Conservation (phyloP, 2,888 invertebrate genomes). For the Prosapia bicincta region DNA sequence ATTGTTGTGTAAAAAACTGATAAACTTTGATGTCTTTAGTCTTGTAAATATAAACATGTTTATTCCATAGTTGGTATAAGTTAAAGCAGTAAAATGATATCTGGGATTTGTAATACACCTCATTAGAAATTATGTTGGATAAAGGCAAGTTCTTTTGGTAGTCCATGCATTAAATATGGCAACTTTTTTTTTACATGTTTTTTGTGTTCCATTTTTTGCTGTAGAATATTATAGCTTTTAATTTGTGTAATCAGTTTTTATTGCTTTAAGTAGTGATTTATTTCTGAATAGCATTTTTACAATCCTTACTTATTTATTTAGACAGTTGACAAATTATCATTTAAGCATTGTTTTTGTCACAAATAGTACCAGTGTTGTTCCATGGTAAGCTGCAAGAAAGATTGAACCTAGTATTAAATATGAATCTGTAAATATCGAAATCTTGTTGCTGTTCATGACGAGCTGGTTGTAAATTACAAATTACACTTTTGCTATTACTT, state of each 20-base stretch:
- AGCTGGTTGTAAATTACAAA: no score
- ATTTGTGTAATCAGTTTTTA: conserved; percentile 5
- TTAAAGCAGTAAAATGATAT: conserved; percentile 17
- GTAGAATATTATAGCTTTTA: not conserved
- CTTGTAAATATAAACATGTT: conserved; percentile 30
- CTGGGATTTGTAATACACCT: conserved; percentile 26
- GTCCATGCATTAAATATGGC: conserved; percentile 14
- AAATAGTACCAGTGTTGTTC: not conserved
- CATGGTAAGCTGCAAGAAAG: not conserved
- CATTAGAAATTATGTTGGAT: conserved; percentile 29
- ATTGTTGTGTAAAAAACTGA: conserved; percentile 31
- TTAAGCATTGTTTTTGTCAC: not conserved
- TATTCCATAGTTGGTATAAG: conserved; percentile 14
- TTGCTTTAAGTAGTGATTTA: not conserved
- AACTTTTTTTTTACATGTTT: not conserved
- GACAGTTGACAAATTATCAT: not conserved
- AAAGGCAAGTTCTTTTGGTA: conserved; percentile 27
- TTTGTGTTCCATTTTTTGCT: not conserved
- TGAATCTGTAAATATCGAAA: conserved; percentile 7
- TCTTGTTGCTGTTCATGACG: no score
- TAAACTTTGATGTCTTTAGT: conserved; percentile 33
- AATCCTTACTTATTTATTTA: not conserved
- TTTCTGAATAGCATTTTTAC: not conserved
- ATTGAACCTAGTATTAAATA: not conserved
- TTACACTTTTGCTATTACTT: no score